Conservation (phyloP, 2,113 vertebrate species). For the Hydrolagus affinis region DNA sequence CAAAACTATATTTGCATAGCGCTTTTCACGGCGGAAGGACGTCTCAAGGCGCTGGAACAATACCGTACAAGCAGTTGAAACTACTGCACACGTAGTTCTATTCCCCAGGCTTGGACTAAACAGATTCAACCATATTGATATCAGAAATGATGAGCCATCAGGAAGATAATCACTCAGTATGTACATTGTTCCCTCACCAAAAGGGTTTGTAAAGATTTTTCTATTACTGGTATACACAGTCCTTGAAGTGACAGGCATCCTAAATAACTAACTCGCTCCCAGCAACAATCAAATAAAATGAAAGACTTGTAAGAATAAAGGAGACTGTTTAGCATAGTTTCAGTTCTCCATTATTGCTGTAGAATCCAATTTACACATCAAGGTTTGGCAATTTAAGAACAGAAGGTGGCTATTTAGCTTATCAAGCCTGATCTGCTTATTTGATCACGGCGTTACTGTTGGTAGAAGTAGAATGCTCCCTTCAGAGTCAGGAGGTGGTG, state of each 20-base stretch:
- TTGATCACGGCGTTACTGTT: too few species aligned
- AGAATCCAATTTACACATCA: neutral
- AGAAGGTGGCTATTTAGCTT: too few species aligned
- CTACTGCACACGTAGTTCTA: neutral
- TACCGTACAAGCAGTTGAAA: too few species aligned
- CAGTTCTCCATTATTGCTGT: neutral
- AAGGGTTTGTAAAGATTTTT: neutral
- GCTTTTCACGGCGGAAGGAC: too few species aligned
- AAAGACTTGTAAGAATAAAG: neutral
- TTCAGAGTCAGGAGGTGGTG: too few species aligned
- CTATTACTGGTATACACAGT: neutral
- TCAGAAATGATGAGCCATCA: neutral
- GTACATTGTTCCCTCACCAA: neutral
- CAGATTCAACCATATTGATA: slow-evolving; percentile 3
- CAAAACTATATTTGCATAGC: too few species aligned
- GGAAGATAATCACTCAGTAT: neutral
- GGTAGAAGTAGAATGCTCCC: too few species aligned
- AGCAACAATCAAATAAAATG: neutral
- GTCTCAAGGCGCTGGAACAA: too few species aligned
- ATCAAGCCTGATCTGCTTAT: too few species aligned
- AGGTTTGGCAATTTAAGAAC: neutral
- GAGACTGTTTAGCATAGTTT: neutral
- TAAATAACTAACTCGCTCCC: neutral
- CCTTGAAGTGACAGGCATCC: neutral
- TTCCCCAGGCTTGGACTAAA: neutral